Conservation (phyloP, 2,113 vertebrate genomes). For the Upupa epops region DNA sequence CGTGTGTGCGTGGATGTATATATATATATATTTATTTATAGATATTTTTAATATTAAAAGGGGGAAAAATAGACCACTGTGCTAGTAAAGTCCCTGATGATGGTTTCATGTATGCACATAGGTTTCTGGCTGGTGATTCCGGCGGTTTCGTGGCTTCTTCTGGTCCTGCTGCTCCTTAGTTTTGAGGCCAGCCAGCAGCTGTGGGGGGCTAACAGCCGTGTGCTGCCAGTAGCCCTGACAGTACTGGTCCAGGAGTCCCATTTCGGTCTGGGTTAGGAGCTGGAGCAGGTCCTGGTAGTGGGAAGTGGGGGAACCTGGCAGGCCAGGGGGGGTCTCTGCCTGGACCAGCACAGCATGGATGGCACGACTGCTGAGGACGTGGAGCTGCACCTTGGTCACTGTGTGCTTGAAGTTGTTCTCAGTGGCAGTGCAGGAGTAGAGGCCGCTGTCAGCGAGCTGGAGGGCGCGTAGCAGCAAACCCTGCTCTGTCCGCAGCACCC, state of each 20-base stretch:
- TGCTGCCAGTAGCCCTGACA: constrained; percentile 97
- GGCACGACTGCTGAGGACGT: constrained; percentile 86
- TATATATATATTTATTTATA: constrained; percentile 56
- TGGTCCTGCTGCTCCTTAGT: constrained; percentile 92
- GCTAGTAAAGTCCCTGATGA: constrained; percentile 60
- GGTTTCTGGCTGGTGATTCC: constrained; percentile 87
- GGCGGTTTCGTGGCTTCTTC: constrained; percentile 94
- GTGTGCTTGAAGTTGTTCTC: constrained; percentile 99
- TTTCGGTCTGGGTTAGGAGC: constrained; percentile 94
- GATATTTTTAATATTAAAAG: constrained; percentile 84
- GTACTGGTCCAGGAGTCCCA: constrained; percentile 98
- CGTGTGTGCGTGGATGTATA: constrained; percentile 37
- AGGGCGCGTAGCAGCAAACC: constrained; percentile 92
- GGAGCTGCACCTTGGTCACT: constrained; percentile 90
- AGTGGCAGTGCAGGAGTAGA: constrained; percentile 95
- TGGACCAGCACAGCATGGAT: constrained; percentile 90
- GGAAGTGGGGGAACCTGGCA: constrained; percentile 74
- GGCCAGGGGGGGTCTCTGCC: constrained; percentile 70
- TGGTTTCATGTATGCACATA: constrained; percentile 88
- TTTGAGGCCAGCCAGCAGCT: constrained; percentile 78
- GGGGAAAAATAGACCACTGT: constrained; percentile 74
- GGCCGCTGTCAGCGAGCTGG: constrained; percentile 86
- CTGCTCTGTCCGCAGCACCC: constrained; percentile 91
- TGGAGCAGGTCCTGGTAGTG: constrained; percentile 95
- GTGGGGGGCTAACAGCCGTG: constrained; percentile 76